Conservation (phyloP, 2,113 vertebrate genomes). For the Pseudorasbora parva region DNA sequence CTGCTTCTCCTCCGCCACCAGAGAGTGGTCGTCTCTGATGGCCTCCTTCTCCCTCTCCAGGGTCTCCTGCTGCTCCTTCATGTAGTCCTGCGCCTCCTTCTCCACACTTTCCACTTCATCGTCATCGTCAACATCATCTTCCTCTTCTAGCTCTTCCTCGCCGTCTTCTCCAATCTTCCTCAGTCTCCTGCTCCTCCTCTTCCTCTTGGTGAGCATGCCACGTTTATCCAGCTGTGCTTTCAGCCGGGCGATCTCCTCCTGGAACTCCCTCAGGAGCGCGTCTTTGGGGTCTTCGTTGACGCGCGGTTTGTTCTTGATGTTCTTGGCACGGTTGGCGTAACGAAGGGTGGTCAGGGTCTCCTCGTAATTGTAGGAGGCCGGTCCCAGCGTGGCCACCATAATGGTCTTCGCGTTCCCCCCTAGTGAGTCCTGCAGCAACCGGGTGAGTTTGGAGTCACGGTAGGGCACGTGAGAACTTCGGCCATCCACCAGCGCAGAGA, state of each 20-base stretch:
- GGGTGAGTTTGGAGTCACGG: conserved; percentile 96
- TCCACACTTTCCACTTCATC: conserved; percentile 60
- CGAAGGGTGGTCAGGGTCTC: conserved; percentile 95
- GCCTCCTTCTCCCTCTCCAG: conserved; percentile 93
- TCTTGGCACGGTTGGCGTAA: conserved; percentile 96
- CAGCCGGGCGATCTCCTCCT: conserved; percentile 90
- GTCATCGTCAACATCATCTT: conserved; percentile 72
- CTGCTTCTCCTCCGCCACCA: conserved; percentile 93
- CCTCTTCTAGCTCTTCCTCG: conserved; percentile 58
- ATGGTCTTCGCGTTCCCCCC: conserved; percentile 96
- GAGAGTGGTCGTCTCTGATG: conserved; percentile 89
- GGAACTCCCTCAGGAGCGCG: conserved; percentile 92
- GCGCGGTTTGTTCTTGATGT: conserved; percentile 95
- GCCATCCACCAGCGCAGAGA: conserved; percentile 91
- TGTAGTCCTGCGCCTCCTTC: conserved; percentile 84
- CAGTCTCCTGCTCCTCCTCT: conserved; percentile 75
- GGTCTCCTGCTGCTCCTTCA: conserved; percentile 90
- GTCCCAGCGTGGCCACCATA: conserved; percentile 96
- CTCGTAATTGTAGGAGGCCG: conserved; percentile 88
- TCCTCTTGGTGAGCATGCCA: conserved; percentile 84
- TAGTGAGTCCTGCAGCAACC: conserved; percentile 94
- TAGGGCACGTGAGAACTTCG: conserved; percentile 93
- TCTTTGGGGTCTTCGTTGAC: conserved; percentile 98
- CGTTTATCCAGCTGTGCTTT: conserved; percentile 92
- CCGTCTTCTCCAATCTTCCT: conserved; percentile 42